Percentiles rank a stretch among this genome's conserved stretches.
These are phyloP conservation scores for Turdus rufiventris DNA, from an alignment of 2,113 vertebrate genomes.

Conservation along the genomic window DNA sequence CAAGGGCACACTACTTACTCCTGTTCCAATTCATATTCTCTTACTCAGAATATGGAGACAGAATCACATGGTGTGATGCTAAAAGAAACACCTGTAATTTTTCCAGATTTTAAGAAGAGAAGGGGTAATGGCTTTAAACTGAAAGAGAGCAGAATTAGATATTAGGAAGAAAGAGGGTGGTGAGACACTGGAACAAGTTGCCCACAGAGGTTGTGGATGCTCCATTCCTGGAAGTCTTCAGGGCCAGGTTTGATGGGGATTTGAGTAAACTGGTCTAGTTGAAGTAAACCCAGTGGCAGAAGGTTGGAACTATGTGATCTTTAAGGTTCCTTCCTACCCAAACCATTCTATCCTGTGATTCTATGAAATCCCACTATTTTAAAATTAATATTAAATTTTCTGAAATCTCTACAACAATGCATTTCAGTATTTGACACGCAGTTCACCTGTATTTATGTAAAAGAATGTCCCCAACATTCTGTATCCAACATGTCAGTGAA, in stretches of 20 bases:
- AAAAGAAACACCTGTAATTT: neutral
- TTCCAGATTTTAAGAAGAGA: neutral
- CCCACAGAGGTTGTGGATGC: neutral
- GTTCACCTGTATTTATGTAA: neutral
- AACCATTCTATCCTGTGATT: neutral
- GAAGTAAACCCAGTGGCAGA: neutral
- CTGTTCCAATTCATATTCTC: neutral
- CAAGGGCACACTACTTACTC: neutral
- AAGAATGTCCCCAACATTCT: neutral
- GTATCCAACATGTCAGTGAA: neutral
- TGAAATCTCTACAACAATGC: neutral
- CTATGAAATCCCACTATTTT: neutral
- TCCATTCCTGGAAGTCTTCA: neutral
- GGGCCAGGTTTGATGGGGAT: neutral
- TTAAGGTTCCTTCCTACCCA: neutral
- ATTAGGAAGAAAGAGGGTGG: neutral
- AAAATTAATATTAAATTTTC: neutral
- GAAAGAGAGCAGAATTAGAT: neutral
- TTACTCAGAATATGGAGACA: neutral
- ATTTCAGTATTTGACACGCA: neutral
- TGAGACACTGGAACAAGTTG: neutral
- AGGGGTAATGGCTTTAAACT: neutral
- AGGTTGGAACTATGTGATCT: neutral
- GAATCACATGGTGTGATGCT: neutral
- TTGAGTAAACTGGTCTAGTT: neutral